A percentile compares a stretch with the other conserved stretches of the same genome.
These are phyloP conservation scores for Ahaetulla prasina DNA, from an alignment of 2,113 vertebrate species.

Conservation along the genomic window DNA sequence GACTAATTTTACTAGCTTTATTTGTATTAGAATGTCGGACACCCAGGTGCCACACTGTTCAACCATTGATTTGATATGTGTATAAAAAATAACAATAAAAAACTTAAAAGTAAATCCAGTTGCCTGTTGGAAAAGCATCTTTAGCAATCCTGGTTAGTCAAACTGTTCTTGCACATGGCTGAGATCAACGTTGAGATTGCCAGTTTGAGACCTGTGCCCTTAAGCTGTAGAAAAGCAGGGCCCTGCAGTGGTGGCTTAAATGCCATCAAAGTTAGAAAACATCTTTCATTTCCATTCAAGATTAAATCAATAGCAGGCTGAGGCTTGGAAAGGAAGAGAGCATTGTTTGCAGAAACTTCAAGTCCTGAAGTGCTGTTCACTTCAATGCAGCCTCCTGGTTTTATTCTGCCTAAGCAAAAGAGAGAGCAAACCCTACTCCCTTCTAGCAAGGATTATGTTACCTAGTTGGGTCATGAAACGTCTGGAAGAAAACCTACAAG, in stretches of 20 bases:
- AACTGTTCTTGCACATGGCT: not conserved
- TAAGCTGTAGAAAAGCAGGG: no score
- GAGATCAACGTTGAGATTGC: not conserved
- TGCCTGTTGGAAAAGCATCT: no score
- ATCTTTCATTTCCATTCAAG: not conserved
- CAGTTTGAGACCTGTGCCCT: not conserved
- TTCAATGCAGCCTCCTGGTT: not conserved
- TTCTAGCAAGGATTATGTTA: no score
- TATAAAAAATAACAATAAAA: no score
- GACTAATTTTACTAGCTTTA: no score
- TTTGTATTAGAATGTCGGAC: no score
- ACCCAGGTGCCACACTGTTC: no score
- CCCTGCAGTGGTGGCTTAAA: not conserved
- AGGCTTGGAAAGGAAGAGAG: constrained; percentile 3
- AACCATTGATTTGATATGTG: no score
- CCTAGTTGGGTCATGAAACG: no score
- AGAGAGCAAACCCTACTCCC: no score
- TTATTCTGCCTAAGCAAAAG: not conserved
- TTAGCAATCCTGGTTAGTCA: not conserved
- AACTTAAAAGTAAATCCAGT: not conserved
- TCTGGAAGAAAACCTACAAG: no score
- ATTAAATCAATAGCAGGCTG: not conserved
- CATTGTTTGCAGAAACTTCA: not conserved
- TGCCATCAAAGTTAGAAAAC: not conserved
- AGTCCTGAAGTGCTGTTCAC: not conserved